Conservation (phyloP, 2,113 vertebrate species). For the Naja naja region DNA sequence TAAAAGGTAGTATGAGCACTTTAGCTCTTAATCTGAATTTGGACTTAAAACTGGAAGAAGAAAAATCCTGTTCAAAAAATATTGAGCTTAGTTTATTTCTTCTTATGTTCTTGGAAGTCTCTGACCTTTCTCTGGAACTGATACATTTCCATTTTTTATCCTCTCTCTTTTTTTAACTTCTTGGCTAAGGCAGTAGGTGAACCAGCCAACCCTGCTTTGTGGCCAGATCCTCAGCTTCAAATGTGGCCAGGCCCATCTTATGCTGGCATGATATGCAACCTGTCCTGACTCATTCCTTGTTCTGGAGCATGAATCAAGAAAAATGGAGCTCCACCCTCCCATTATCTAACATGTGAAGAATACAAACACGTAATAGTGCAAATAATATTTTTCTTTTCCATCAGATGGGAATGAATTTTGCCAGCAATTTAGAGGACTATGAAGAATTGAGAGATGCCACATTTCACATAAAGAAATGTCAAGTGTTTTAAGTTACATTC, state of each 20-base stretch:
- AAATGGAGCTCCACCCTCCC: background rate
- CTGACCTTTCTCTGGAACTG: background rate
- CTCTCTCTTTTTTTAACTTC: background rate
- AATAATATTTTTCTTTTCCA: background rate
- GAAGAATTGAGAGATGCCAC: background rate
- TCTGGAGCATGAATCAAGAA: background rate
- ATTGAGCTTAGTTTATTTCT: background rate
- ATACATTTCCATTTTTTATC: background rate
- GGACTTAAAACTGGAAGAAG: background rate
- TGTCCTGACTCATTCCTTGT: background rate
- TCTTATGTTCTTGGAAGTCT: background rate
- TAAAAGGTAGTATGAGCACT: background rate
- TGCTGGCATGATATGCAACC: background rate
- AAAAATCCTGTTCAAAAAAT: background rate
- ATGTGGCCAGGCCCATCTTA: background rate
- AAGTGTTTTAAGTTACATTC: background rate
- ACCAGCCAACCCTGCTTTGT: background rate
- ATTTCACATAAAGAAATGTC: background rate
- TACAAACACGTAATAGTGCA: background rate
- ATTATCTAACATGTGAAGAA: background rate
- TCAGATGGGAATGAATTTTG: background rate
- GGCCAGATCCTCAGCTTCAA: background rate
- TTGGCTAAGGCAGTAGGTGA: background rate
- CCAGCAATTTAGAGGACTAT: background rate
- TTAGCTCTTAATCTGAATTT: background rate